phyloP scores from a whole-genome alignment of 2,113 vertebrate species.

The Tachycineta bicolor region DNA sequence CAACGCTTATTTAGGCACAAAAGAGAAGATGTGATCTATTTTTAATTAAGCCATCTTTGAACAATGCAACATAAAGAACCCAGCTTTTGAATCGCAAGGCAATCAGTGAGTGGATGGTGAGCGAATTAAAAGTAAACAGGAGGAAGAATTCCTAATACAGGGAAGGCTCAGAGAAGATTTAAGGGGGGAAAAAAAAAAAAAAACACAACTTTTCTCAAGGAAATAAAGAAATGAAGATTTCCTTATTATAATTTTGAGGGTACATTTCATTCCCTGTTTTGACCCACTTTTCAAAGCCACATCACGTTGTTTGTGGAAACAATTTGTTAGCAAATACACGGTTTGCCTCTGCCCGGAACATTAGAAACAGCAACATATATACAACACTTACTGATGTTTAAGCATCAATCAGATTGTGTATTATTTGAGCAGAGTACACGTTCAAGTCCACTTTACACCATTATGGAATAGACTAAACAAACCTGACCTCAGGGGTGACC shows the following conservation, averaged over 20 bases:
- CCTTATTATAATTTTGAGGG: slow-evolving; percentile 1
- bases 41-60: slow-evolving; percentile 64
- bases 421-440: slow-evolving; percentile 73
- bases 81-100: slow-evolving; percentile 37
- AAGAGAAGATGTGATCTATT: slow-evolving; percentile 29
- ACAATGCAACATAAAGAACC: slow-evolving; percentile 19
- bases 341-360: slow-evolving; percentile 53
- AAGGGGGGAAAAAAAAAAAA: neutral
- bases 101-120: slow-evolving; percentile 23
- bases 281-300: slow-evolving; percentile 69
- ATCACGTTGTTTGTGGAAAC: slow-evolving; percentile 69
- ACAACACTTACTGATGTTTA: slow-evolving; percentile 63
- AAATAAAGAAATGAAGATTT: neutral
- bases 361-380: slow-evolving; percentile 71
- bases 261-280: slow-evolving; percentile 36
- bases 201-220: neutral
- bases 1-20: slow-evolving; percentile 40
- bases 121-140: slow-evolving; percentile 56
- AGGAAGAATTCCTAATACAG: slow-evolving; percentile 2
- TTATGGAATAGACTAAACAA: slow-evolving; percentile 86
- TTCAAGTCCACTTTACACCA: slow-evolving; percentile 77
- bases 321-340: slow-evolving; percentile 78
- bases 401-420: slow-evolving; percentile 79
- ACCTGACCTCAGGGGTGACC: slow-evolving; percentile 73
- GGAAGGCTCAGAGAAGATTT: neutral